phyloP scores from a whole-genome alignment of 2,888 invertebrate genomes.

The Argyresthia albistria region DNA sequence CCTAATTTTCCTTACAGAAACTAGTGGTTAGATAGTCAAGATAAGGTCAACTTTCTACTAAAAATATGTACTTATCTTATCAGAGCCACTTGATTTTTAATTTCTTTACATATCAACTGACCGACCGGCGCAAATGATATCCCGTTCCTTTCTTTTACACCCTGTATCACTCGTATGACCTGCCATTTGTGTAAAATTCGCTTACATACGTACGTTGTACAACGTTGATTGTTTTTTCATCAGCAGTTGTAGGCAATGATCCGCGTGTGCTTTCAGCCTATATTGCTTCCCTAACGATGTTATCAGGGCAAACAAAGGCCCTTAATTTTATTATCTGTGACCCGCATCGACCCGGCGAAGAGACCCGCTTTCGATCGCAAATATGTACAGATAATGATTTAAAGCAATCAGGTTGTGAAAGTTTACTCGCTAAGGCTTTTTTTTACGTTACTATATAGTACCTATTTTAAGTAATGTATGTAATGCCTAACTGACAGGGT shows the following conservation, averaged over 20 bases:
- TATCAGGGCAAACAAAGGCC: constrained; percentile 37
- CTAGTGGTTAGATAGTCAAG: too few species aligned
- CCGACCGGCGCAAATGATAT: too few species aligned
- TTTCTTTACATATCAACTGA: too few species aligned
- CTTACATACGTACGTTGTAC: not conserved
- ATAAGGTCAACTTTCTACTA: too few species aligned
- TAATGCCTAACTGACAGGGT: too few species aligned
- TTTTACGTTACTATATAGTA: too few species aligned
- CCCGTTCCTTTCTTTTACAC: too few species aligned
- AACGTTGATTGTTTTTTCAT: not conserved
- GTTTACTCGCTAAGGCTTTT: not conserved
- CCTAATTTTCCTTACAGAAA: too few species aligned
- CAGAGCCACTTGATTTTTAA: too few species aligned
- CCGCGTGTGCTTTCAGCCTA: constrained; percentile 14
- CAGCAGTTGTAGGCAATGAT: not conserved
- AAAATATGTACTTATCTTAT: too few species aligned
- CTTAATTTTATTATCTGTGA: constrained; percentile 41
- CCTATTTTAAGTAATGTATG: too few species aligned
- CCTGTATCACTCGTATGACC: constrained; percentile 31
- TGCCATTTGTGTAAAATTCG: not conserved
- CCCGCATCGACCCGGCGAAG: constrained; percentile 25
- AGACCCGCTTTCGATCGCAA: not conserved
- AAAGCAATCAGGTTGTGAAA: not conserved
- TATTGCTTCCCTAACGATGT: constrained; percentile 42
- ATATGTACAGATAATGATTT: not conserved